A percentile compares a stretch with the other conserved stretches of the same genome.
These are phyloP conservation scores for Macropis europaea DNA, from an alignment of 2,888 invertebrate species.

Conservation along the genomic window DNA sequence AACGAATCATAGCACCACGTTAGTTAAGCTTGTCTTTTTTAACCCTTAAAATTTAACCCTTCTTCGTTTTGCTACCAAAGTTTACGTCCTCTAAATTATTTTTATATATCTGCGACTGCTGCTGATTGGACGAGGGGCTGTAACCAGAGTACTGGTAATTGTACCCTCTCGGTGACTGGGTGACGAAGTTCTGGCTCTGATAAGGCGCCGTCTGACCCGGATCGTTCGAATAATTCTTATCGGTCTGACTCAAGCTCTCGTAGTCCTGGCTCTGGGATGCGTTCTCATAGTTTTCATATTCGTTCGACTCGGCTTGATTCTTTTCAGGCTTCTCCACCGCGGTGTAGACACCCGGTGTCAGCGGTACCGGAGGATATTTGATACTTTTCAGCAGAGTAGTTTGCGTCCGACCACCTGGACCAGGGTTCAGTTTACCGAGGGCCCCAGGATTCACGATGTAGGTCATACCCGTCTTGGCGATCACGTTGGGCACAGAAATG, in stretches of 20 bases:
- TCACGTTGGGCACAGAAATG: constrained; percentile 38
- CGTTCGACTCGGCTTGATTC: constrained; percentile 51
- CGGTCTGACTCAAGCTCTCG: constrained; percentile 33
- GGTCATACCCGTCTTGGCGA: constrained; percentile 70
- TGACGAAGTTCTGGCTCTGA: constrained; percentile 63
- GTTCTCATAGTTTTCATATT: constrained; percentile 69
- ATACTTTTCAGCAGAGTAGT: constrained; percentile 47
- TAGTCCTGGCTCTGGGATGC: constrained; percentile 51
- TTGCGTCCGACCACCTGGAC: constrained; percentile 36
- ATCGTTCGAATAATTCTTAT: constrained; percentile 57
- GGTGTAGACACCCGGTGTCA: constrained; percentile 63
- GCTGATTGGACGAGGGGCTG: constrained; percentile 58
- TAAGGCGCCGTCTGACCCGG: constrained; percentile 57
- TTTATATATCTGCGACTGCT: constrained; percentile 55
- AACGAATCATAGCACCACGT: constrained; percentile 20
- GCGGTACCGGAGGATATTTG: constrained; percentile 59
- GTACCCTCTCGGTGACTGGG: constrained; percentile 65
- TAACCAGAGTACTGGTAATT: constrained; percentile 70
- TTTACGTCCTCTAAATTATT: constrained; percentile 65
- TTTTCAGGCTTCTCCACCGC: constrained; percentile 59
- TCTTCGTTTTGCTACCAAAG: constrained; percentile 66
- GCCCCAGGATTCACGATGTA: constrained; percentile 69
- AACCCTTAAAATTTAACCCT: constrained; percentile 42
- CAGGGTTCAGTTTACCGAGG: constrained; percentile 51
- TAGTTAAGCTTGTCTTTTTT: background rate